phyloP scores from a whole-genome alignment of 2,888 invertebrate species.

The Leptinotarsa tumamoca region DNA sequence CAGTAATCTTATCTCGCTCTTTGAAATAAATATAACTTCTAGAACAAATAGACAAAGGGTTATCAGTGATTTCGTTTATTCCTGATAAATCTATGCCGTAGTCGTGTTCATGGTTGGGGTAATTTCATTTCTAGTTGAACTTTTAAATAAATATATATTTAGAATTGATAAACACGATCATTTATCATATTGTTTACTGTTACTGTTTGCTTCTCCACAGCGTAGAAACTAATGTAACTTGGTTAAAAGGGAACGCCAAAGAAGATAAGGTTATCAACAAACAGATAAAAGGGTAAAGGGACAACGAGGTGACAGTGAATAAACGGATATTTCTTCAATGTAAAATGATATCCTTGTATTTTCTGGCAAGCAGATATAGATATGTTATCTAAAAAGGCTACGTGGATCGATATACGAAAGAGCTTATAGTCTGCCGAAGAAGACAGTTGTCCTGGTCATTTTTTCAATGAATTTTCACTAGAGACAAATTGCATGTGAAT shows the following conservation, averaged over 20 bases:
- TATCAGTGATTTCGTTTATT: conserved; percentile 28
- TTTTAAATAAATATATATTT: conserved; percentile 17
- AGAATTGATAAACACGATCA: conserved; percentile 23
- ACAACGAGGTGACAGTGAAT: not conserved
- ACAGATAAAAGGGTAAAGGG: not conserved
- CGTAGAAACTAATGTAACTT: not conserved
- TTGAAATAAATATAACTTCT: conserved; percentile 4
- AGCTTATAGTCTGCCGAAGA: too few species aligned
- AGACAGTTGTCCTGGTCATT: too few species aligned
- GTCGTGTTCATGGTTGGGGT: not conserved
- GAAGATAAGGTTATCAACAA: conserved; percentile 9
- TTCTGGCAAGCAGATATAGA: not conserved
- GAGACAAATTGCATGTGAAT: too few species aligned
- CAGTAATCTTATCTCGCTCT: not conserved
- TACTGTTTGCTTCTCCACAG: conserved; percentile 13
- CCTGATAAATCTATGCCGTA: conserved; percentile 26
- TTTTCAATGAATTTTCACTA: too few species aligned
- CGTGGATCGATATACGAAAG: too few species aligned
- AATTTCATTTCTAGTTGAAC: conserved; percentile 27
- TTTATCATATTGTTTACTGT: conserved; percentile 31
- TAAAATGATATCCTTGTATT: not conserved
- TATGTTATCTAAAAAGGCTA: not conserved
- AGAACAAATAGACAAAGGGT: conserved; percentile 37
- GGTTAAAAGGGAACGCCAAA: conserved; percentile 2
- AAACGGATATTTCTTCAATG: not conserved